Percentiles rank a stretch among this genome's conserved stretches.
These are phyloP conservation scores for Allacma fusca DNA, from an alignment of 2,888 invertebrate genomes.

Conservation along the genomic window DNA sequence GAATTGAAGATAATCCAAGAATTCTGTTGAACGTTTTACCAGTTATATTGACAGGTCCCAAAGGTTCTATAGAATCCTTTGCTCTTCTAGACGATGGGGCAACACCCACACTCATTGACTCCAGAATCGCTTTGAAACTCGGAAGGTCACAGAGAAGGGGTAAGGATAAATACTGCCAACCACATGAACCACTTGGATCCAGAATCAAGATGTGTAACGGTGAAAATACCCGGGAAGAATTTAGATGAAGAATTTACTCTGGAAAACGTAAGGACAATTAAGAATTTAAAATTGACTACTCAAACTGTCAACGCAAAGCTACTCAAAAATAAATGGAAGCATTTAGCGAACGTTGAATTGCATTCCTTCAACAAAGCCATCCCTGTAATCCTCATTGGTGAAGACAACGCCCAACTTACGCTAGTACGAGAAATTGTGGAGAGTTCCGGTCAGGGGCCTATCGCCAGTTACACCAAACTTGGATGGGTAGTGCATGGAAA, in stretches of 20 bases:
- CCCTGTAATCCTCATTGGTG: not conserved
- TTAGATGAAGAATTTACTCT: not conserved
- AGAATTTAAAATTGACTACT: not conserved
- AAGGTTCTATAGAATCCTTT: not conserved
- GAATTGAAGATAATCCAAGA: no score
- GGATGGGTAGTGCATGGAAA: constrained; percentile 13
- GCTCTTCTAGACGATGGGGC: constrained; percentile 37
- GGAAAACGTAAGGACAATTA: not conserved
- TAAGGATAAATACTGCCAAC: not conserved
- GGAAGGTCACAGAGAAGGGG: constrained; percentile 23
- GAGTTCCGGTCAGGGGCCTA: not conserved
- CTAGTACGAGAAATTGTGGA: not conserved
- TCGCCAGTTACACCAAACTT: not conserved
- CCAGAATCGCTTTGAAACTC: constrained; percentile 17
- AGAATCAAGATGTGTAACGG: not conserved
- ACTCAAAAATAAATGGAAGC: not conserved
- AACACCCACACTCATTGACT: constrained; percentile 29
- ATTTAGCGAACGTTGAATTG: not conserved
- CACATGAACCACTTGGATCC: not conserved
- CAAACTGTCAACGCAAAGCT: not conserved
- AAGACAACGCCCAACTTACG: constrained; percentile 10
- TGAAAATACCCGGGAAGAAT: not conserved
- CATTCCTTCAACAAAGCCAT: not conserved
- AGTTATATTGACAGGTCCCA: not conserved
- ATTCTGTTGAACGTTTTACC: not conserved